These are phyloP conservation scores for Platycheirus albimanus DNA, from an alignment of 2,888 invertebrate genomes.

Conservation along the genomic window DNA sequence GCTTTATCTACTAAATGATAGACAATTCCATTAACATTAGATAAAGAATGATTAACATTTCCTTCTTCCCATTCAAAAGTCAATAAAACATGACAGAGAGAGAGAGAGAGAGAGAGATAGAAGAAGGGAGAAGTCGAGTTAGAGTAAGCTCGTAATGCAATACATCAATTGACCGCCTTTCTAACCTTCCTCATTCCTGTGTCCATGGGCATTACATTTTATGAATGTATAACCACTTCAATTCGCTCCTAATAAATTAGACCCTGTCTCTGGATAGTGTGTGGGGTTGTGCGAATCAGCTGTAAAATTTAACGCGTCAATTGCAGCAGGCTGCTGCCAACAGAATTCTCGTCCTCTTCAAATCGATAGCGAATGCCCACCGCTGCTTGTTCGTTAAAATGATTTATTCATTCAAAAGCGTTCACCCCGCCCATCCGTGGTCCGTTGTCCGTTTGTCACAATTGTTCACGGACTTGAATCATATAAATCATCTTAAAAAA, in stretches of 20 bases:
- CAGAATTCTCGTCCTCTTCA: slow-evolving; percentile 26
- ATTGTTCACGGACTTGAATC: not conserved
- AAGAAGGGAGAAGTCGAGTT: no score
- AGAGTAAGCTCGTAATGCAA: slow-evolving; percentile 32
- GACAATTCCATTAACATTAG: slow-evolving; percentile 32
- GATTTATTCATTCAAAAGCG: slow-evolving; percentile 58
- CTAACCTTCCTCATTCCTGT: slow-evolving; percentile 62
- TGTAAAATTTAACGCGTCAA: slow-evolving; percentile 60
- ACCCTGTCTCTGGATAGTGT: slow-evolving; percentile 15
- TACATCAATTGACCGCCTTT: slow-evolving; percentile 54
- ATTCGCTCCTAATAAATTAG: slow-evolving; percentile 61
- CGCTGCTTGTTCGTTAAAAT: slow-evolving; percentile 59
- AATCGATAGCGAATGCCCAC: slow-evolving; percentile 56
- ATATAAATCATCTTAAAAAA: slow-evolving; percentile 49
- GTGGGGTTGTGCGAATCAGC: slow-evolving; percentile 35
- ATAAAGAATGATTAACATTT: slow-evolving; percentile 48
- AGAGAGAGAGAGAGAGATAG: no score
- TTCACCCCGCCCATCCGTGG: not conserved
- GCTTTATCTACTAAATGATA: not conserved
- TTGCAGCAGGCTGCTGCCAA: slow-evolving; percentile 10
- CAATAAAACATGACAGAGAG: slow-evolving; percentile 48
- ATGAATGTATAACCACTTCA: slow-evolving; percentile 54
- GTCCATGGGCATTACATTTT: slow-evolving; percentile 35
- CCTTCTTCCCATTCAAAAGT: slow-evolving; percentile 53
- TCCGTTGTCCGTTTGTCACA: no score